Evolutionary conservation across 1,140 invertebrate species (phyloP), one percentile per base, ranked within the genome.

Genomic region (Drosophila eugracilis): DNA sequence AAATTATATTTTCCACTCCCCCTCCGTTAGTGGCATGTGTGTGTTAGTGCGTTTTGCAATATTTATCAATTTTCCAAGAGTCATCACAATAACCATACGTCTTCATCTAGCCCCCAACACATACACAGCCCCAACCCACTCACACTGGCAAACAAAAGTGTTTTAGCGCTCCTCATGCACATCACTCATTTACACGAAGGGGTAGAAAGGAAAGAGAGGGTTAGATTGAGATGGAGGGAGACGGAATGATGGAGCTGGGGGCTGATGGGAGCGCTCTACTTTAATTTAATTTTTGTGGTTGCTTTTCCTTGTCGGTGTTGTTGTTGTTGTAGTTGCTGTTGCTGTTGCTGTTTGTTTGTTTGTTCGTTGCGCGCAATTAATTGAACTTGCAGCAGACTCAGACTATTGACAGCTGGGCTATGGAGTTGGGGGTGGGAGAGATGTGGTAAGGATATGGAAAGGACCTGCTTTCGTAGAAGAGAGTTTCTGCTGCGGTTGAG

Each of bases 221-320:
- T 19, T 10, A 36, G 26, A 26, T 2, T 17, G 24, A 10, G 36
- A 3, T 22, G 6, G 17, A 36, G 53, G 6, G 24, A 9, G 15
- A 15, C 5, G 19, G 30, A 21, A 5, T 24, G 28, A 15, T 37
- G 7, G 24, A 19, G n/a, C n/a, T n/a, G 21, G 19, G 53, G 9
- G 19, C 12, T n/a, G n/a, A n/a, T n/a, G 48, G 34, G 22, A 32
- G 53, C 69, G 78, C 71, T 85, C 86, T 66, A 89, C 81, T 89
- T 89, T 89, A 89, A 89, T 89, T 89, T 89, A 89, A 89, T 89
- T 89, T 89, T 89, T 89, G 86, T 71, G 86, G 86, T 85, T 81
- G 70, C 76, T 59, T 58, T 50, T 57, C 58, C 55, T 42, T 48
- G 49, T 32, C 42, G 42, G 15, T 21, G 42, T 10, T 21, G 65